These are phyloP conservation scores for Pachycephala philippinensis DNA, from an alignment of 2,113 vertebrate genomes.

Conservation along the genomic window DNA sequence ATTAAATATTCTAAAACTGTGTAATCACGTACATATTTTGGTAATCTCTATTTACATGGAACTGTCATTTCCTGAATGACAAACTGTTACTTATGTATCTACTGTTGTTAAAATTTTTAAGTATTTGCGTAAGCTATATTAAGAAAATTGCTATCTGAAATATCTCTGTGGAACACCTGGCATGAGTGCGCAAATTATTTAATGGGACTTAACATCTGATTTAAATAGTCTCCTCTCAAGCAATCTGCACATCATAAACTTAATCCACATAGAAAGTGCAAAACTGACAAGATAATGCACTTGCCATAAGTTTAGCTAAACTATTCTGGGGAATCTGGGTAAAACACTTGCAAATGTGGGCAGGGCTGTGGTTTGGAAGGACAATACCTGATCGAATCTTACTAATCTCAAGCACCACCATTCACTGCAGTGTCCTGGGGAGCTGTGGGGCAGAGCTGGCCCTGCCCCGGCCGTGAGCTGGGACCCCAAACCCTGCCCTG, in stretches of 20 bases:
- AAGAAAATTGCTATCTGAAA: conserved; percentile 6
- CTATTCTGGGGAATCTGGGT: background rate
- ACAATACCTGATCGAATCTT: background rate
- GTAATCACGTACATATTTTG: background rate
- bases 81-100: background rate
- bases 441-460: background rate
- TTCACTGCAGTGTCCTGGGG: background rate
- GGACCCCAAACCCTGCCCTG: background rate
- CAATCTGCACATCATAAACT: background rate
- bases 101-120: background rate
- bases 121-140: background rate
- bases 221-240: background rate
- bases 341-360: background rate
- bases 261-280: background rate
- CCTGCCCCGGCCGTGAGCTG: background rate
- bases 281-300: background rate
- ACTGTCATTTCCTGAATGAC: background rate
- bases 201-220: background rate
- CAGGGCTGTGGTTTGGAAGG: background rate
- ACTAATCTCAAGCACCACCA: too few species aligned
- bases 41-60: background rate
- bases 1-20: background rate
- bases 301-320: background rate
- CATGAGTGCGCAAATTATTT: background rate
- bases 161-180: background rate